Percentiles rank a stretch among this genome's conserved stretches.
Evolutionary conservation across 1,140 invertebrate species (phyloP).

Genomic region (Ips nitidus): DNA sequence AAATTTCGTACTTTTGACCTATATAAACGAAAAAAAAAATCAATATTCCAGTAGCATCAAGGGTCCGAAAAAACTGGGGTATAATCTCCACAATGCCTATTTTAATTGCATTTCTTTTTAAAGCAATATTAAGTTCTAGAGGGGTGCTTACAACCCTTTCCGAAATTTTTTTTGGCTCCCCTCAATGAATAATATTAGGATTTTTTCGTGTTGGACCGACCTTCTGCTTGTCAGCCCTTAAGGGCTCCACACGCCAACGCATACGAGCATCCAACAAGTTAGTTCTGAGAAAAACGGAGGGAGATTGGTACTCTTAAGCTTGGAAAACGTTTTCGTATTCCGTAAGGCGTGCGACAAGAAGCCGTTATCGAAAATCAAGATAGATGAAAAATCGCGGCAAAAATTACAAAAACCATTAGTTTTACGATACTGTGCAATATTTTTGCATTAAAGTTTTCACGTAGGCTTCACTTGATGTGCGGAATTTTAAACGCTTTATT

Average conservation of each 20-base stretch:
- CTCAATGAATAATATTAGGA: conserved; percentile 34
- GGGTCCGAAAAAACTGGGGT: conserved; percentile 23
- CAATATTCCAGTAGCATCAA: conserved; percentile 24
- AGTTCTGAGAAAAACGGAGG: background rate
- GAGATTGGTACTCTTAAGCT: conserved; percentile 10
- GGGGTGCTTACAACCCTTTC: conserved; percentile 36
- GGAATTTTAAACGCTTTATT: conserved; percentile 24
- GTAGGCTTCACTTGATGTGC: conserved; percentile 12
- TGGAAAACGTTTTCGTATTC: conserved; percentile 27
- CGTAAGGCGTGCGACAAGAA: background rate
- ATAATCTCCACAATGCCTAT: conserved; percentile 32
- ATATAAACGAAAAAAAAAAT: conserved; percentile 14
- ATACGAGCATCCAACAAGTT: background rate
- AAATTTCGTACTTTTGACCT: conserved; percentile 1
- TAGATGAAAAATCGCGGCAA: conserved; percentile 37
- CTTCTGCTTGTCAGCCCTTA: conserved; percentile 10
- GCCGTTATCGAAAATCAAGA: conserved; percentile 36
- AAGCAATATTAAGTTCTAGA: conserved; percentile 29
- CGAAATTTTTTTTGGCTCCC: conserved; percentile 25
- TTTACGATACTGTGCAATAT: conserved; percentile 37
- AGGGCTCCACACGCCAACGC: conserved; percentile 9
- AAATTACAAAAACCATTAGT: conserved; percentile 39
- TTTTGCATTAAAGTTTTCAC: conserved; percentile 33
- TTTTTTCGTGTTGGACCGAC: conserved; percentile 17
- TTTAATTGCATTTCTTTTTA: conserved; percentile 37